These are phyloP conservation scores for Epistrophe eligans DNA, from an alignment of 2,888 invertebrate genomes.

Conservation along the genomic window DNA sequence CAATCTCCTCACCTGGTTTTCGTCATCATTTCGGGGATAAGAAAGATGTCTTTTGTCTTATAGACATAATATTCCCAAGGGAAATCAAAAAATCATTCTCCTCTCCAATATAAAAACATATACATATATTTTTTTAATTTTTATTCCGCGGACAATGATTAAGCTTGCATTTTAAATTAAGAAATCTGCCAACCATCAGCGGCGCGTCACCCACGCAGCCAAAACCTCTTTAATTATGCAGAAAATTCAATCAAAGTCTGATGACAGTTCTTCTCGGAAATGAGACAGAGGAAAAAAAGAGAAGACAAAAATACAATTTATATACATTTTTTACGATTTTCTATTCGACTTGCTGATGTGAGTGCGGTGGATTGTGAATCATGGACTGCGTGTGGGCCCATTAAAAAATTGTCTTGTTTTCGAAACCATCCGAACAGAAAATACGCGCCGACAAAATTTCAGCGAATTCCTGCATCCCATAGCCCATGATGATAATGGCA, in stretches of 20 bases:
- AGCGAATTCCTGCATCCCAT: conserved; percentile 41
- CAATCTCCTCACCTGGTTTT: conserved; percentile 4
- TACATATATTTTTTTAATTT: neutral
- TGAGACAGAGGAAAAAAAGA: neutral
- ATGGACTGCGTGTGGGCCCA: conserved; percentile 64
- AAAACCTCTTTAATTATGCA: conserved; percentile 46
- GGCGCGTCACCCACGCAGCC: conserved; percentile 22
- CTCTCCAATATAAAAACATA: too few relatives aligned
- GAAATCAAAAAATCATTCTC: conserved; percentile 49
- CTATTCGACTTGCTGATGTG: neutral
- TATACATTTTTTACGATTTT: conserved; percentile 2
- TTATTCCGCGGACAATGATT: conserved; percentile 21
- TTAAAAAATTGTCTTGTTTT: conserved; percentile 71
- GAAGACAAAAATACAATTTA: conserved; percentile 25
- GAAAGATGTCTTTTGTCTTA: conserved; percentile 22
- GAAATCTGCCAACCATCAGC: conserved; percentile 17
- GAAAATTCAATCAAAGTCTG: conserved; percentile 61
- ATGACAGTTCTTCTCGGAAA: conserved; percentile 40
- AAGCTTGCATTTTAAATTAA: conserved; percentile 30
- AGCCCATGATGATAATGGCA: conserved; percentile 51
- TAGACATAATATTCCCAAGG: conserved; percentile 23
- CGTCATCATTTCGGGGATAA: conserved; percentile 4
- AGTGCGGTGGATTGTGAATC: conserved; percentile 13
- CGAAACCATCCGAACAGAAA: conserved; percentile 56
- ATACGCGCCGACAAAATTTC: conserved; percentile 56